These are phyloP conservation scores for Drosophila punjabiensis DNA, from an alignment of 1,140 invertebrate genomes.

Conservation along the genomic window DNA sequence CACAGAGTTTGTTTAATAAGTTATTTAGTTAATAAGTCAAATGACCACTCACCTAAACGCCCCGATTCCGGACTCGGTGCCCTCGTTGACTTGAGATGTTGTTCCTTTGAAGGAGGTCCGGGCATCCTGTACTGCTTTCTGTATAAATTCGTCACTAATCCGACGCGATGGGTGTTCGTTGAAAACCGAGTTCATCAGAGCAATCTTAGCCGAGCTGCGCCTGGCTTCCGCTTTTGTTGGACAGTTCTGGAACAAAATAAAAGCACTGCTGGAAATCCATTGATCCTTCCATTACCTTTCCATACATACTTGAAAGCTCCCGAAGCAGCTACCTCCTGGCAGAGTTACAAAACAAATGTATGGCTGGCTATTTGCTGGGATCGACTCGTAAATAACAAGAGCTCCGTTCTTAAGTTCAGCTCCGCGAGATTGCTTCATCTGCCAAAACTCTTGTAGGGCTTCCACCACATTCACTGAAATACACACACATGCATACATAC, in stretches of 20 bases:
- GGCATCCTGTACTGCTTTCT: conserved; percentile 96
- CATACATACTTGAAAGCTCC: conserved; percentile 93
- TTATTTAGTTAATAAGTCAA: too few relatives aligned
- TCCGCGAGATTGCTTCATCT: conserved; percentile 96
- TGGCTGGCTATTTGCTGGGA: conserved; percentile 94
- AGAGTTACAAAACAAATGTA: conserved; percentile 98
- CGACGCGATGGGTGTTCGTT: conserved; percentile 97
- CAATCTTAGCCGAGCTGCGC: conserved; percentile 97
- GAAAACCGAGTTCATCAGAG: conserved; percentile 98
- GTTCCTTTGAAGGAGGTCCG: conserved; percentile 88
- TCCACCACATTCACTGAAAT: conserved; percentile 96
- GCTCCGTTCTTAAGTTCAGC: conserved; percentile 95
- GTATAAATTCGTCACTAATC: conserved; percentile 97
- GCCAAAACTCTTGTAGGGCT: conserved; percentile 98
- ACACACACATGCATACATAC: background rate
- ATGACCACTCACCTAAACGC: conserved; percentile 90
- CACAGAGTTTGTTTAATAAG: background rate
- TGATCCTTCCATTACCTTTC: background rate
- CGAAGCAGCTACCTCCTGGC: conserved; percentile 97
- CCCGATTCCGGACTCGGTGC: conserved; percentile 94
- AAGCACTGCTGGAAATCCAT: background rate
- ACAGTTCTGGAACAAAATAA: conserved; percentile 89
- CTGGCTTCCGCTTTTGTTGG: conserved; percentile 97
- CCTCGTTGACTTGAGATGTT: conserved; percentile 89
- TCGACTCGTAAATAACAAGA: conserved; percentile 97